A percentile compares a stretch with the other conserved stretches of the same genome.
Conservation (phyloP, 1,140 invertebrate genomes). For the Bursaphelenchus mucronatus region DNA sequence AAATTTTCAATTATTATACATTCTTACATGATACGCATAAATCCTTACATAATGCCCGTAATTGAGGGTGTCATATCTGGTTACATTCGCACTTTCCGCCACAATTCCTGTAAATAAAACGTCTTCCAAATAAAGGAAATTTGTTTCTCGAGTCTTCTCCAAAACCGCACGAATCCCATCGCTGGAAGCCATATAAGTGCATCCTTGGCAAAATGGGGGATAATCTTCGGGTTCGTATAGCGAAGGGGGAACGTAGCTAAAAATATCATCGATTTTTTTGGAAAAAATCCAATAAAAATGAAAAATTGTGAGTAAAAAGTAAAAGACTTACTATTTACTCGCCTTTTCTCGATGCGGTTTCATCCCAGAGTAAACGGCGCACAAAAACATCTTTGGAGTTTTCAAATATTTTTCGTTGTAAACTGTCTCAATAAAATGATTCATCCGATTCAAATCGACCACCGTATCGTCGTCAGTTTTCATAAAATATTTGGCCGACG, state of each 20-base stretch:
- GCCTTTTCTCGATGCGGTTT: neutral
- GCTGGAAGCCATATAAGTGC: conserved; percentile 19
- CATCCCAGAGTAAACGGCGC: neutral
- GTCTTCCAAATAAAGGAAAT: conserved; percentile 23
- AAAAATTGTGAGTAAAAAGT: neutral
- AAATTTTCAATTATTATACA: no score
- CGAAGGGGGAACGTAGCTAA: conserved; percentile 23
- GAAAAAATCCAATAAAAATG: neutral
- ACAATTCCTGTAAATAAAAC: conserved; percentile 30
- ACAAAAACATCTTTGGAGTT: conserved; percentile 9
- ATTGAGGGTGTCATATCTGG: neutral
- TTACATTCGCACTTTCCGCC: conserved; percentile 22
- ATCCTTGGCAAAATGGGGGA: conserved; percentile 16
- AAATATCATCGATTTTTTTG: neutral
- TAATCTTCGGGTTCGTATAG: conserved; percentile 17
- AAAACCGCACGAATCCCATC: conserved; percentile 15
- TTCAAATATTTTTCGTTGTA: neutral
- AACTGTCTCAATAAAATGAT: conserved; percentile 21
- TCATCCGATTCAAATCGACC: conserved; percentile 18
- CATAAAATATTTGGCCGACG: conserved; percentile 21
- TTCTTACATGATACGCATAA: no score
- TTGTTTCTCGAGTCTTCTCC: conserved; percentile 9
- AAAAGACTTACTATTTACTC: conserved; percentile 14
- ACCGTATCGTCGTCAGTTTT: conserved; percentile 35
- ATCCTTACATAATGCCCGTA: no score